These are phyloP conservation scores for Tokudaia tokunoshimensis DNA, from an alignment of 2,797 vertebrate genomes.

Conservation along the genomic window DNA sequence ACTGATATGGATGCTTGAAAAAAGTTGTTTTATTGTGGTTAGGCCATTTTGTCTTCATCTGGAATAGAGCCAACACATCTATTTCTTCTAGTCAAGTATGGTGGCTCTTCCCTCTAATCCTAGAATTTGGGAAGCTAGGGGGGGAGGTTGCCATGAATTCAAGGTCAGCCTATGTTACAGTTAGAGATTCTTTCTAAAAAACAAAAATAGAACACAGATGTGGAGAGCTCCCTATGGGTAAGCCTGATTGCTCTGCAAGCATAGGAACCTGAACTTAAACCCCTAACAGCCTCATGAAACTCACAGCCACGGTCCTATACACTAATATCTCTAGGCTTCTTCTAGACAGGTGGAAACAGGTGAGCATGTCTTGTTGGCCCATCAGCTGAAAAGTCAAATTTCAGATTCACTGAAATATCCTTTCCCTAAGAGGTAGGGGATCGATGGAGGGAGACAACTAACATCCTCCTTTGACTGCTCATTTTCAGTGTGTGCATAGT, in stretches of 20 bases:
- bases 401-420: neutral
- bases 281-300: neutral
- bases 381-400: neutral
- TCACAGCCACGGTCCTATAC: neutral
- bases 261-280: neutral
- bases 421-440: neutral
- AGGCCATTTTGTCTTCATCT: conserved; percentile 14
- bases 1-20: neutral
- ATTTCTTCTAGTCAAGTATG: neutral
- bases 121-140: neutral
- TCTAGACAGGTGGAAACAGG: too few relatives aligned
- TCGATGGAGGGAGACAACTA: neutral
- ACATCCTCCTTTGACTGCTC: neutral
- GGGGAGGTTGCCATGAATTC: neutral
- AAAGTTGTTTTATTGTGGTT: neutral
- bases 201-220: too few relatives aligned
- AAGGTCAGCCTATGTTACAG: neutral
- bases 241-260: neutral
- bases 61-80: neutral
- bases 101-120: neutral
- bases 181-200: neutral
- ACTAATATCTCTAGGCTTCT: neutral
- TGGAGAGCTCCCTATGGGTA: neutral
- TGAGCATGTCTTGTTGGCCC: neutral
- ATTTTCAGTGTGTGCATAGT: neutral